Conservation (phyloP, 2,888 invertebrate species). For the Dione vanillae region DNA sequence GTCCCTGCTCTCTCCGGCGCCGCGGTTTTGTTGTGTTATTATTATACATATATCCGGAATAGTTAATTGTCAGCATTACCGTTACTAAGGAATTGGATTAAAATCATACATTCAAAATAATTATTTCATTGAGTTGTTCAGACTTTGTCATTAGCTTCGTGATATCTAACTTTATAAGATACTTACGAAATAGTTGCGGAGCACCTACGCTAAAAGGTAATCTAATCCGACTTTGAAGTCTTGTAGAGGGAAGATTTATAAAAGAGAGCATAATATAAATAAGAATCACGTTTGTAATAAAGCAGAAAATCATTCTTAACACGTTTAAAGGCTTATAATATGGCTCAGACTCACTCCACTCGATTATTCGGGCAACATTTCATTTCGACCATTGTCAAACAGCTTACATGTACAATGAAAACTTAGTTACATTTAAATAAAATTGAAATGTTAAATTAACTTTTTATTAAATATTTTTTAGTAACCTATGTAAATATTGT, state of each 20-base stretch:
- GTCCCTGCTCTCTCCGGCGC: too few relatives aligned
- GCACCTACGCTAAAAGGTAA: constrained; percentile 69
- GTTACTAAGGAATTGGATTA: too few relatives aligned
- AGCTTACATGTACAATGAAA: neutral
- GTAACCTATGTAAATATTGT: too few relatives aligned
- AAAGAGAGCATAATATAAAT: constrained; percentile 78
- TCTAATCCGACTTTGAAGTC: constrained; percentile 75
- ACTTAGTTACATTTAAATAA: neutral
- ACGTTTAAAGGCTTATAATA: constrained; percentile 70
- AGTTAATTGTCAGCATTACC: too few relatives aligned
- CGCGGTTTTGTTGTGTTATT: neutral
- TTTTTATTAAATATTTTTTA: too few relatives aligned
- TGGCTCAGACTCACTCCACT: constrained; percentile 72
- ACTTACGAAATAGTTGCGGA: constrained; percentile 48
- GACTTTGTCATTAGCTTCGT: constrained; percentile 37
- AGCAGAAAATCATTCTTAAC: constrained; percentile 75
- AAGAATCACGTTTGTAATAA: constrained; percentile 84
- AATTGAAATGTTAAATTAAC: neutral
- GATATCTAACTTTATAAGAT: constrained; percentile 38
- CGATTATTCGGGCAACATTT: constrained; percentile 59
- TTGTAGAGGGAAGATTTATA: constrained; percentile 57
- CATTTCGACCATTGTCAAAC: constrained; percentile 11
- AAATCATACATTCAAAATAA: neutral
- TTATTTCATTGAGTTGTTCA: constrained; percentile 51
- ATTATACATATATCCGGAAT: neutral